These are phyloP conservation scores for Heterotis niloticus DNA, from an alignment of 2,113 vertebrate species.

Conservation along the genomic window DNA sequence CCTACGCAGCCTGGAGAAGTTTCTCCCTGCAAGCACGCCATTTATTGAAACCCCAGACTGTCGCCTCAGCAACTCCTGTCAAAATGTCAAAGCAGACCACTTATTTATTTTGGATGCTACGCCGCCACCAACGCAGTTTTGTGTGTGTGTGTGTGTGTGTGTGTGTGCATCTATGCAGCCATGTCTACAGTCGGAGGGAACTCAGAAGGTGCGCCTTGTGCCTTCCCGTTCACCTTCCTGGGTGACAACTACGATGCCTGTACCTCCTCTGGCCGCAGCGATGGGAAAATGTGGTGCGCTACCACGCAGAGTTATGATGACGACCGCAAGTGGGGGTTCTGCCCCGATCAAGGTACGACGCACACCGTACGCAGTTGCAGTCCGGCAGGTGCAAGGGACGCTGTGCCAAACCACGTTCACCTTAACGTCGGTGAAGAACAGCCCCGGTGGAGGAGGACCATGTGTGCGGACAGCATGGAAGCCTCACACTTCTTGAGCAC, in stretches of 20 bases:
- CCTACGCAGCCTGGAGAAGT: neutral
- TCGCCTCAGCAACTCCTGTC: too few species aligned
- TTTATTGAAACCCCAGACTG: neutral
- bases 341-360: slow-evolving; percentile 86
- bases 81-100: neutral
- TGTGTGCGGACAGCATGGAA: too few species aligned
- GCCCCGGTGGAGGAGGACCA: too few species aligned
- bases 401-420: neutral
- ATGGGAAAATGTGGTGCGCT: slow-evolving; percentile 88
- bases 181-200: slow-evolving; percentile 97
- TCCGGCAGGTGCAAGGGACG: too few species aligned
- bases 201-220: slow-evolving; percentile 82
- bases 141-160: neutral
- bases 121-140: too few species aligned
- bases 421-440: neutral
- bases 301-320: slow-evolving; percentile 83
- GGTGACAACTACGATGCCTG: slow-evolving; percentile 81
- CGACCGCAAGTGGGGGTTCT: slow-evolving; percentile 97
- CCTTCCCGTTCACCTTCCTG: slow-evolving; percentile 90
- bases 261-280: slow-evolving; percentile 80
- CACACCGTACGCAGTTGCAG: neutral
- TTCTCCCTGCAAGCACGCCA: neutral
- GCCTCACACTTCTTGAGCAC: too few species aligned
- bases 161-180: slow-evolving; percentile 59
- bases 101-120: neutral